Conservation (phyloP, 2,113 vertebrate genomes). For the Catharus fuscescens region DNA sequence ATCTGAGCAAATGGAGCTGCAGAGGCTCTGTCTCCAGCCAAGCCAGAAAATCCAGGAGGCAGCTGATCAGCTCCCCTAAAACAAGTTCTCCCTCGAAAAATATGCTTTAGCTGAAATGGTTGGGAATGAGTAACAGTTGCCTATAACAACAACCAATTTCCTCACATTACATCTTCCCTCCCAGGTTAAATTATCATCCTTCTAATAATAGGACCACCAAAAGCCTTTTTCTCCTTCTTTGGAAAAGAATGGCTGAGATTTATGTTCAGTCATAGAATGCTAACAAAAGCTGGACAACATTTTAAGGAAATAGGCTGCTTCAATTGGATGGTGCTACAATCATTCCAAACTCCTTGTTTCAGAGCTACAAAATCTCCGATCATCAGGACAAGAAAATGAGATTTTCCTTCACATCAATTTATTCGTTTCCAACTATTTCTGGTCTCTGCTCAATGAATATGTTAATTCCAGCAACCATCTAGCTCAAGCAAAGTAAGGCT, state of each 20-base stretch:
- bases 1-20: background rate
- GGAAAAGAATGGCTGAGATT: background rate
- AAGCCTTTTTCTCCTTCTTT: constrained; percentile 28
- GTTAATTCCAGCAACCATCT: constrained; percentile 3
- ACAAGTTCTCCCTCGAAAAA: background rate
- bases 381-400: background rate
- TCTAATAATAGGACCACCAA: constrained; percentile 9
- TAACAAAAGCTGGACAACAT: background rate
- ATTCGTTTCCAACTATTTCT: background rate
- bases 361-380: background rate
- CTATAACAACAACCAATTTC: constrained; percentile 28
- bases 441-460: background rate
- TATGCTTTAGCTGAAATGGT: background rate
- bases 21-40: background rate
- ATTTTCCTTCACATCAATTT: background rate
- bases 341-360: background rate
- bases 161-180: background rate
- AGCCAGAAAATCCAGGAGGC: background rate
- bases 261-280: background rate
- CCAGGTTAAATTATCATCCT: constrained; percentile 24
- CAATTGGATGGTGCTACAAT: background rate
- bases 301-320: background rate
- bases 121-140: background rate
- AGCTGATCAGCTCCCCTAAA: background rate
- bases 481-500: background rate